Evolutionary conservation across 1,140 invertebrate species (phyloP).

Genomic region (Hetaerina americana): DNA sequence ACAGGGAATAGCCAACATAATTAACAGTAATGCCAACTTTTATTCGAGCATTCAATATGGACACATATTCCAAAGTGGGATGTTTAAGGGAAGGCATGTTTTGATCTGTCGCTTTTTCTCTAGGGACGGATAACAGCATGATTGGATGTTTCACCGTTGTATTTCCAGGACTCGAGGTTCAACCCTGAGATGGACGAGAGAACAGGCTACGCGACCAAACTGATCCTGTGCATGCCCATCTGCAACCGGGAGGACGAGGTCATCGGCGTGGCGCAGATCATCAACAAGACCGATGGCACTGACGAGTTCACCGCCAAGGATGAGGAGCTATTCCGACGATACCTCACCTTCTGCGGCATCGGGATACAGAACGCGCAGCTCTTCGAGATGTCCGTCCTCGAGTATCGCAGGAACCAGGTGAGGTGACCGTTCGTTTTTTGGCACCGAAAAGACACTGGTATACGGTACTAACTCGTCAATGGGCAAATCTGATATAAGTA

Average conservation of each 20-base stretch:
- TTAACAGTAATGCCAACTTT: too few relatives aligned
- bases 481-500: too few relatives aligned
- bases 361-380: constrained; percentile 94
- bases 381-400: constrained; percentile 85
- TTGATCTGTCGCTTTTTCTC: too few relatives aligned
- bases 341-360: constrained; percentile 93
- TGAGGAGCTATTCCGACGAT: constrained; percentile 65
- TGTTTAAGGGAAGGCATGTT: too few relatives aligned
- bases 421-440: too few relatives aligned
- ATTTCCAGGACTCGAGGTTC: constrained; percentile 60
- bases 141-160: constrained; percentile 10
- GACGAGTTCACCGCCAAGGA: constrained; percentile 79
- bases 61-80: too few relatives aligned
- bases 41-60: too few relatives aligned
- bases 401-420: constrained; percentile 86
- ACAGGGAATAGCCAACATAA: too few relatives aligned
- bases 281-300: constrained; percentile 83
- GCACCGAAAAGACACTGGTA: too few relatives aligned
- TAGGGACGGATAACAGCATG: too few relatives aligned
- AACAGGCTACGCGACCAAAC: constrained; percentile 83
- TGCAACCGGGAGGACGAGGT: constrained; percentile 92
- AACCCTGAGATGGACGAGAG: constrained; percentile 81
- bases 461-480: too few relatives aligned
- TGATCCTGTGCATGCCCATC: constrained; percentile 88
- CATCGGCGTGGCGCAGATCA: constrained; percentile 92